These are phyloP conservation scores for Numenius arquata DNA, from an alignment of 2,113 vertebrate species.

Conservation along the genomic window DNA sequence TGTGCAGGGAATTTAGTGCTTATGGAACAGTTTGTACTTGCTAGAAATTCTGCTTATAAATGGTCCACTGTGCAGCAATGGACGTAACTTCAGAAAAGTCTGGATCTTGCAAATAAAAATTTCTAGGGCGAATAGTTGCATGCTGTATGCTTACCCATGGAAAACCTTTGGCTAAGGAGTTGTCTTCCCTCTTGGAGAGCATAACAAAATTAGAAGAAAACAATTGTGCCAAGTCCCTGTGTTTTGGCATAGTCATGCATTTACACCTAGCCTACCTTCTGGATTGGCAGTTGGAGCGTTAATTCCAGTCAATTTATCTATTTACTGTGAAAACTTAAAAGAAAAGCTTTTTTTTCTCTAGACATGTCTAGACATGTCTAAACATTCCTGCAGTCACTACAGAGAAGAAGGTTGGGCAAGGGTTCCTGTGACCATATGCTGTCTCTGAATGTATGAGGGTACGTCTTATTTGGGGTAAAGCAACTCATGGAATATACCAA, in stretches of 20 bases:
- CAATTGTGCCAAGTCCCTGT: background rate
- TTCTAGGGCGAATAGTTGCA: background rate
- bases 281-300: background rate
- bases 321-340: background rate
- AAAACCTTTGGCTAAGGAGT: background rate
- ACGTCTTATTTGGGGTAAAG: background rate
- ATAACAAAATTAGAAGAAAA: background rate
- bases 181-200: background rate
- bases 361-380: accelerated
- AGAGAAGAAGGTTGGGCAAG: background rate
- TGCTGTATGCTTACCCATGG: background rate
- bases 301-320: background rate
- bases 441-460: background rate
- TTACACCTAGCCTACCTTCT: background rate
- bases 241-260: background rate
- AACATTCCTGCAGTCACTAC: background rate
- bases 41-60: background rate
- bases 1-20: background rate
- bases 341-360: background rate
- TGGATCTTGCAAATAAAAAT: background rate
- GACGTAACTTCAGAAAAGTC: background rate
- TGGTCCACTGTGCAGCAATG: background rate
- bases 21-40: background rate
- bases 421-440: background rate
- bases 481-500: background rate